Evolutionary conservation across 2,888 invertebrate genomes (phyloP), one percentile per base, ranked within the genome.

Genomic region (Cancer borealis): DNA sequence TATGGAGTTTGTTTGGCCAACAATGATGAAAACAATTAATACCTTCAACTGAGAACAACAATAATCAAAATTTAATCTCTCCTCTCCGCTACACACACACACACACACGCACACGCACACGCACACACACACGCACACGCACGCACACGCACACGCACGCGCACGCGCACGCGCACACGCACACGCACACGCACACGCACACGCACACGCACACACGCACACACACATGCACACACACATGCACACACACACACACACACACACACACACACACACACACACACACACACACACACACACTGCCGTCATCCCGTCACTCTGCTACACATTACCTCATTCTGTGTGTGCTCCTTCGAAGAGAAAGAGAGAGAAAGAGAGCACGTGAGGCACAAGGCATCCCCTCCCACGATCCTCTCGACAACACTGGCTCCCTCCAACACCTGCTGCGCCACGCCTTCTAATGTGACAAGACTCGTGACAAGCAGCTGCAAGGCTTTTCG

Each of bases 71-170:
- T 3, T 17, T 21, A 17, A 21, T 60, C 21, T 60, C 21, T 60
- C 54, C 17, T 54, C 39, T 12, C 54, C 14, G 54, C 49, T 12
- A 49, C 39, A 39, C 39, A 39, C 39, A 39, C 39, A 39, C 39
- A 39, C 54, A 54, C 54, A 54, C 54, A 14, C 54, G 1, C 54
- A 14, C 54, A 14, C 54, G 1, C 54, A 14, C 54, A 21, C 26
- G 26, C 73, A 79, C 73, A 79, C 73, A 79, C 73, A 79, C 73
- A 79, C 73, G 26, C 73, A 79, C 73, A 79, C 73, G 26, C 73
- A 79, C 73, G 26, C 73, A 79, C 73, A 79, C 73, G 26, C 73
- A 79, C 73, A 79, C 73, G 26, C 73, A 79, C 73, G 26, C 73
- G 26, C 73, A 79, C 73, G 26, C 73, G 26, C 73, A 79, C 73